Conservation (phyloP, 1,140 invertebrate species). For the Papilio helenus region DNA sequence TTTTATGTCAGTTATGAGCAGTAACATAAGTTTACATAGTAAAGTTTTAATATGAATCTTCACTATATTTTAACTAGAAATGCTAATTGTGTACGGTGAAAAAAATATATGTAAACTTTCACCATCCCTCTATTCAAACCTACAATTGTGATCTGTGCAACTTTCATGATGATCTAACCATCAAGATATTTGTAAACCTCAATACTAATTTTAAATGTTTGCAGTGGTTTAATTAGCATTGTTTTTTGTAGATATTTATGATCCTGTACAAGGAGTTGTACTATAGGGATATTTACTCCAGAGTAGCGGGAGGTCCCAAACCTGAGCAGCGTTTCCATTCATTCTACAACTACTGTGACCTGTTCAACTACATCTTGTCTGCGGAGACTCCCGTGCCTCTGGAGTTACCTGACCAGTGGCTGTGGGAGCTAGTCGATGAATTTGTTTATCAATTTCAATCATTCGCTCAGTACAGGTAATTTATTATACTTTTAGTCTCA, state of each 20-base stretch:
- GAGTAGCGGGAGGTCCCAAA: constrained; percentile 92
- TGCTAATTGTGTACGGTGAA: no score
- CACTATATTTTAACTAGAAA: no score
- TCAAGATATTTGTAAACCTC: no score
- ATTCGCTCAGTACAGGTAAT: constrained; percentile 94
- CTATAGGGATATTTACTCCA: constrained; percentile 98
- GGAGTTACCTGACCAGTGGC: constrained; percentile 98
- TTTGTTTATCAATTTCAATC: constrained; percentile 98
- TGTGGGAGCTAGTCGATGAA: constrained; percentile 99
- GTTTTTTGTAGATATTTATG: constrained; percentile 88
- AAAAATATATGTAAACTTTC: no score
- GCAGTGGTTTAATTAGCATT: background rate
- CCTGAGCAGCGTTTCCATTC: constrained; percentile 97
- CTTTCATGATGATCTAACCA: no score
- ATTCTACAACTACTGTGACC: constrained; percentile 98
- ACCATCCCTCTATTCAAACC: no score
- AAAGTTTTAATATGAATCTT: no score
- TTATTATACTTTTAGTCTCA: background rate
- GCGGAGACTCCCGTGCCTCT: constrained; percentile 94
- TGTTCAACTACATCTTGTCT: constrained; percentile 98
- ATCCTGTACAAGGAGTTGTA: constrained; percentile 99
- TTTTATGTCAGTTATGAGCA: no score
- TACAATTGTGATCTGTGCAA: no score
- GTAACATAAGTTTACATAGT: no score
- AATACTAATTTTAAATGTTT: background rate